A percentile compares a stretch with the other conserved stretches of the same genome.
Evolutionary conservation across 1,140 invertebrate genomes (phyloP).

Genomic region (Drosophila bipectinata): DNA sequence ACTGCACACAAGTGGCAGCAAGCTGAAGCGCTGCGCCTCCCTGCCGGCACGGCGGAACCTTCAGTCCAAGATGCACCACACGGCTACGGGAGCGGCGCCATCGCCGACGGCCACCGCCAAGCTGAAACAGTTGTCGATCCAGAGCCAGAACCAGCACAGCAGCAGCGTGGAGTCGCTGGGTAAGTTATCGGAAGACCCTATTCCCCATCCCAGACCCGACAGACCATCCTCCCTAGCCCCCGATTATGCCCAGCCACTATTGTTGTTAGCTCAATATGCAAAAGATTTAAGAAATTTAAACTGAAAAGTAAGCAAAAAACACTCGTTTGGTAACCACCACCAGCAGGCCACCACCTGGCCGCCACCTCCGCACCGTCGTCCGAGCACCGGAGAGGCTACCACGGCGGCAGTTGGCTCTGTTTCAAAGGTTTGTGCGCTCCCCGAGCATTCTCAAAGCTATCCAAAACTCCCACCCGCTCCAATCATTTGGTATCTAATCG

Average conservation of each 20-base stretch:
- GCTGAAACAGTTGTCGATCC: slow-evolving; percentile 45
- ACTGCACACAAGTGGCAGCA: slow-evolving; percentile 81
- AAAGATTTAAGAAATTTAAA: slow-evolving; percentile 34
- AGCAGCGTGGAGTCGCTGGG: slow-evolving; percentile 81
- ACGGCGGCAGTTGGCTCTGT: slow-evolving; percentile 57
- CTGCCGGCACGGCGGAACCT: slow-evolving; percentile 82
- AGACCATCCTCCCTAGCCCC: slow-evolving; percentile 3
- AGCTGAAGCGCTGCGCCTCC: slow-evolving; percentile 85
- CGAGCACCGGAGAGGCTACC: slow-evolving; percentile 63
- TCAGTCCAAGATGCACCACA: slow-evolving; percentile 49
- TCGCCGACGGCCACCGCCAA: slow-evolving; percentile 42
- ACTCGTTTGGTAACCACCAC: slow-evolving; percentile 63
- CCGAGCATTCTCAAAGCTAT: slow-evolving; percentile 35
- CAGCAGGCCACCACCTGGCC: slow-evolving; percentile 55
- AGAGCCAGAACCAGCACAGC: slow-evolving; percentile 51
- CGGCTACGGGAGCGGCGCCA: slow-evolving; percentile 22
- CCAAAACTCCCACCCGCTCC: slow-evolving; percentile 9
- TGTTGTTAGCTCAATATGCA: slow-evolving; percentile 45
- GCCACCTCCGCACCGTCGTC: slow-evolving; percentile 37
- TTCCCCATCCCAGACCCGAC: background rate
- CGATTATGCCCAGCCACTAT: slow-evolving; percentile 1
- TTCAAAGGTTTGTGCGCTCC: slow-evolving; percentile 74
- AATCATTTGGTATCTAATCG: slow-evolving; percentile 48
- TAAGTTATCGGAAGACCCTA: slow-evolving; percentile 44
- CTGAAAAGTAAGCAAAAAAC: slow-evolving; percentile 7